phyloP scores from a whole-genome alignment of 2,113 vertebrate genomes.

The Herpetotheres cachinnans region DNA sequence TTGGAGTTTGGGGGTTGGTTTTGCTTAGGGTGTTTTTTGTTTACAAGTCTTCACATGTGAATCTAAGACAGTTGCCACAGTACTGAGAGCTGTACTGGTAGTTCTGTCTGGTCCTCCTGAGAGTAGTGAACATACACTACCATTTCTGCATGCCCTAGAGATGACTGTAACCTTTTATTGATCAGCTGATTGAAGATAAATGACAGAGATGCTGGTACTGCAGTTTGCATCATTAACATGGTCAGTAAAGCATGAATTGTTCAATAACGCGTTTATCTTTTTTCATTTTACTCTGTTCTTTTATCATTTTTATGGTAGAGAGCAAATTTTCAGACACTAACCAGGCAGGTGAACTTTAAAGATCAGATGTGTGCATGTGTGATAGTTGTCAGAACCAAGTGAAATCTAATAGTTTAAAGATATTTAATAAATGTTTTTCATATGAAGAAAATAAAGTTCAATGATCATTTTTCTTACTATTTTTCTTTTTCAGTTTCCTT shows the following conservation, averaged over 20 bases:
- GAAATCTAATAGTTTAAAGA: constrained; percentile 65
- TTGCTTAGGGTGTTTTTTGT: background rate
- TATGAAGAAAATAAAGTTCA: constrained; percentile 52
- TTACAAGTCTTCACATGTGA: constrained; percentile 15
- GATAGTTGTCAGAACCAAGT: constrained; percentile 53
- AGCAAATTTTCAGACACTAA: constrained; percentile 67
- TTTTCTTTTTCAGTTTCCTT: constrained; percentile 85
- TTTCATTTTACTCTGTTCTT: constrained; percentile 77
- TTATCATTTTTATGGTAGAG: constrained; percentile 79
- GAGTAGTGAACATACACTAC: constrained; percentile 60
- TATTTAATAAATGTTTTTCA: constrained; percentile 57
- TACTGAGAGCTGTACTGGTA: constrained; percentile 38
- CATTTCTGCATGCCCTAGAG: constrained; percentile 70
- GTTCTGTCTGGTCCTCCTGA: constrained; percentile 53
- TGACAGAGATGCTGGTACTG: constrained; percentile 78
- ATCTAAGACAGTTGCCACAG: constrained; percentile 32
- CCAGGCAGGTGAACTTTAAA: constrained; percentile 66
- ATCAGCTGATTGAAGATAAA: constrained; percentile 81
- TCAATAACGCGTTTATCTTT: constrained; percentile 82
- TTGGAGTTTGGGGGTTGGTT: background rate
- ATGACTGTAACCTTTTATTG: constrained; percentile 80
- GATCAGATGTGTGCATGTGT: constrained; percentile 18
- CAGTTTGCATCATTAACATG: constrained; percentile 85
- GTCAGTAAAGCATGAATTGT: constrained; percentile 83
- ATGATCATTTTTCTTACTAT: constrained; percentile 66